Evolutionary conservation across 2,888 invertebrate genomes (phyloP).

Genomic region (Drosophila hamatofila): DNA sequence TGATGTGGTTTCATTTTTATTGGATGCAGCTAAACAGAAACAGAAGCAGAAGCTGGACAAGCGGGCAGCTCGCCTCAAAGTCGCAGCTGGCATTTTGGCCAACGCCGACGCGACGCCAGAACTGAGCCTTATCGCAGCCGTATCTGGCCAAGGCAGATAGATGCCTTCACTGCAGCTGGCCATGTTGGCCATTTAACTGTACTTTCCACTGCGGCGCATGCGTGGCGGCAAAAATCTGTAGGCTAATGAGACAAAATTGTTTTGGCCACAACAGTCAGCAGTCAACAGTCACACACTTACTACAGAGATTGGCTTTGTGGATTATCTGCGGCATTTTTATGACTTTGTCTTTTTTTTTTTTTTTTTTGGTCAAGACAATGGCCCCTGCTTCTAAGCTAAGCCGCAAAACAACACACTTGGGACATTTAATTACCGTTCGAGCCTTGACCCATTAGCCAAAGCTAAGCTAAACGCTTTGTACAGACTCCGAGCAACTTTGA

Average conservation of each 20-base stretch:
- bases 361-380: conserved; percentile 19
- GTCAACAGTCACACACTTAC: too few relatives aligned
- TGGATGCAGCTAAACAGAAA: conserved; percentile 50
- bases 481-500: conserved; percentile 36
- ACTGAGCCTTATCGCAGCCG: conserved; percentile 38
- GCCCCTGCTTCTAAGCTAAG: conserved; percentile 27
- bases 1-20: conserved; percentile 48
- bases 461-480: conserved; percentile 59
- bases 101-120: conserved; percentile 29
- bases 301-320: conserved; percentile 24
- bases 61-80: background rate
- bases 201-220: conserved; percentile 58
- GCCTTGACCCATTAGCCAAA: conserved; percentile 74
- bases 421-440: conserved; percentile 40
- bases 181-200: conserved; percentile 58
- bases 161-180: conserved; percentile 31
- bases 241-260: conserved; percentile 60
- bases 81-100: conserved; percentile 11
- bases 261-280: conserved; percentile 19
- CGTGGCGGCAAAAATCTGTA: conserved; percentile 46
- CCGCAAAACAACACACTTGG: conserved; percentile 7
- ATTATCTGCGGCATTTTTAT: conserved; percentile 32
- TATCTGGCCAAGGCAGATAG: conserved; percentile 35
- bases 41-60: conserved; percentile 50
- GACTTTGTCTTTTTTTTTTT: conserved; percentile 4